Evolutionary conservation across 2,888 invertebrate genomes (phyloP).

Genomic region (Caenorhabditis doughertyi): DNA sequence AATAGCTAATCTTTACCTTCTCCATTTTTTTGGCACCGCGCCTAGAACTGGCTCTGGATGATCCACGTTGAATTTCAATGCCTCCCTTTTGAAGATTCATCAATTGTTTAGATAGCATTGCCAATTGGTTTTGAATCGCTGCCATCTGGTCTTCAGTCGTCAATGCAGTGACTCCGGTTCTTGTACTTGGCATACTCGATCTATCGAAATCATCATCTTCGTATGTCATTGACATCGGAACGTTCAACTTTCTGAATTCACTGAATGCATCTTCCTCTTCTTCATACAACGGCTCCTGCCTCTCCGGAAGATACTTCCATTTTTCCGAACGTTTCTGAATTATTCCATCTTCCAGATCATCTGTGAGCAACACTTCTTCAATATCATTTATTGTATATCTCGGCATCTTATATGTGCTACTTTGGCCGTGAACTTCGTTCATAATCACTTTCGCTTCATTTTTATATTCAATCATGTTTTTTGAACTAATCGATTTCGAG

Average conservation of each 20-base stretch:
- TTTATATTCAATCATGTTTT: conserved; percentile 45
- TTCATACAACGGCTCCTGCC: conserved; percentile 15
- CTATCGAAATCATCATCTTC: conserved; percentile 63
- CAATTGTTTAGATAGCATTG: conserved; percentile 63
- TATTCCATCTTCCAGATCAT: conserved; percentile 63
- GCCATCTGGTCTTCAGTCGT: conserved; percentile 63
- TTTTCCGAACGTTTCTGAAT: conserved; percentile 49
- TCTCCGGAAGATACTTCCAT: conserved; percentile 47
- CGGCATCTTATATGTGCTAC: conserved; percentile 38
- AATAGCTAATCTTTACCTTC: conserved; percentile 17
- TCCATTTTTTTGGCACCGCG: conserved; percentile 21
- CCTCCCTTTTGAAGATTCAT: conserved; percentile 46
- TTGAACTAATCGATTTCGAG: conserved; percentile 34
- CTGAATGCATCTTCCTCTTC: conserved; percentile 47
- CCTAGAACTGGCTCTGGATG: conserved; percentile 59
- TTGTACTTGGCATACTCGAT: conserved; percentile 65
- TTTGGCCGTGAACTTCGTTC: conserved; percentile 25
- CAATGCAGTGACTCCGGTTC: conserved; percentile 40
- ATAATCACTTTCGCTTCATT: conserved; percentile 49
- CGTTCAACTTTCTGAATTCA: conserved; percentile 57
- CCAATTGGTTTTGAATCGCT: conserved; percentile 55
- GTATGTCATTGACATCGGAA: conserved; percentile 59
- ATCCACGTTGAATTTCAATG: neutral
- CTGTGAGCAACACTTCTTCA: conserved; percentile 49
- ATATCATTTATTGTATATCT: conserved; percentile 61